Evolutionary conservation across 1,140 invertebrate genomes (phyloP).

Genomic region (Berghia stephanieae): DNA sequence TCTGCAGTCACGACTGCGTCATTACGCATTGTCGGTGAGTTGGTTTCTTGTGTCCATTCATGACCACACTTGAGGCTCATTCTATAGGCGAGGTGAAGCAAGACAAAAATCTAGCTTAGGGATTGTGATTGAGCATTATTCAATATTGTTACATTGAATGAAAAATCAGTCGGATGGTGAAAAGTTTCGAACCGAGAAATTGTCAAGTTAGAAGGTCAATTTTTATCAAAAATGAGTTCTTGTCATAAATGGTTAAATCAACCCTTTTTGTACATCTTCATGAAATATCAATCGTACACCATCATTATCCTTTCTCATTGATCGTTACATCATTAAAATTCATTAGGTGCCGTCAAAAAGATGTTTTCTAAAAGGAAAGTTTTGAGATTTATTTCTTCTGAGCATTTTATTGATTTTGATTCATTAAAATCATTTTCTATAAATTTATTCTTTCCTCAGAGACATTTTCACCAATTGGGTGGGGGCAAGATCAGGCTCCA

Average conservation of each 20-base stretch:
- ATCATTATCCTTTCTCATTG: neutral
- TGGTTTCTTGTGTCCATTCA: neutral
- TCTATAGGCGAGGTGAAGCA: too few relatives aligned
- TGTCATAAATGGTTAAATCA: too few relatives aligned
- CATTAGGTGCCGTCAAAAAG: neutral
- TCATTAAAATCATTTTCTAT: neutral
- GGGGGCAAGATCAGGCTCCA: constrained; percentile 79
- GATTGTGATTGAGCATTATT: neutral
- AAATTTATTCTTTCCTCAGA: constrained; percentile 70
- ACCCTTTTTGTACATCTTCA: neutral
- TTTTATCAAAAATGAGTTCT: too few relatives aligned
- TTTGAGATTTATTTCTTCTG: neutral
- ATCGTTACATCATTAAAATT: neutral
- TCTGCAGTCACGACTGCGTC: constrained; percentile 97
- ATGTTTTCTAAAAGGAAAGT: neutral
- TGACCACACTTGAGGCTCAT: neutral
- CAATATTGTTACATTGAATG: neutral
- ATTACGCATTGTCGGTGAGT: constrained; percentile 87
- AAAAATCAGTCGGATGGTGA: neutral
- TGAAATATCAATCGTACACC: neutral
- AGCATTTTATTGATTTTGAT: neutral
- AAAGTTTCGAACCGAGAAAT: neutral
- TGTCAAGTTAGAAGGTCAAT: neutral
- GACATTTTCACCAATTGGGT: constrained; percentile 92
- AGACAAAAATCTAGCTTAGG: too few relatives aligned